These are phyloP conservation scores for Megaustenia siamemsis DNA, from an alignment of 2,888 invertebrate genomes.

Conservation along the genomic window DNA sequence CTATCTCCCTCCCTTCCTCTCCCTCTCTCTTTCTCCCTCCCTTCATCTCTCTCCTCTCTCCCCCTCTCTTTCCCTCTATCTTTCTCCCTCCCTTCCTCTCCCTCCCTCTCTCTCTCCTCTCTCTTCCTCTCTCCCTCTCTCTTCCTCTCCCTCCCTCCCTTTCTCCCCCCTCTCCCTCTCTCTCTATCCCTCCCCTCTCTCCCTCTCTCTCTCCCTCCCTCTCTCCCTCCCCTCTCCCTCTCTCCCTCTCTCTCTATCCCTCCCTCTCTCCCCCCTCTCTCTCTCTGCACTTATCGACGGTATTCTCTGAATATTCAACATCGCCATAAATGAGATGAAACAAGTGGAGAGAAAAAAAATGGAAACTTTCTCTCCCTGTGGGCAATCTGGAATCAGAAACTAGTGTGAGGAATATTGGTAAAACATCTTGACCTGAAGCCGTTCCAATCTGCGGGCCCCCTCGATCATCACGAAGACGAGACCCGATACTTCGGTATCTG, in stretches of 20 bases:
- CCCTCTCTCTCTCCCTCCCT: not conserved
- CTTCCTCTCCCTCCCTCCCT: not conserved
- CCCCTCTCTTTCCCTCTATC: not conserved
- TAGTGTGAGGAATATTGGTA: too few relatives aligned
- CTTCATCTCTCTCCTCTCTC: not conserved
- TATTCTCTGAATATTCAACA: too few relatives aligned
- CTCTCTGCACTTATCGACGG: not conserved
- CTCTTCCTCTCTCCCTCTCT: not conserved
- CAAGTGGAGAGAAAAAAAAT: too few relatives aligned
- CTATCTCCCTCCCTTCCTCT: not conserved
- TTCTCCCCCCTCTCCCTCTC: not conserved
- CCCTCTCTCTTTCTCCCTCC: not conserved
- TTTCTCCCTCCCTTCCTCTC: not conserved
- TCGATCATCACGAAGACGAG: too few relatives aligned
- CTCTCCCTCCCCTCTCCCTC: not conserved
- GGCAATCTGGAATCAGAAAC: too few relatives aligned
- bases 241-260: slow-evolving; percentile 13
- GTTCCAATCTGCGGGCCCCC: too few relatives aligned
- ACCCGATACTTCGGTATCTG: too few relatives aligned
- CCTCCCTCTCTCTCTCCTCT: not conserved
- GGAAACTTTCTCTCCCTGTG: too few relatives aligned
- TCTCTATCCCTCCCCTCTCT: not conserved
- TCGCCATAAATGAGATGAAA: too few relatives aligned
- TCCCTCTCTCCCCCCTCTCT: not conserved
- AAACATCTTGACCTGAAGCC: too few relatives aligned